Percentiles rank a stretch among this genome's conserved stretches.
Conservation (phyloP, 2,113 vertebrate genomes). For the Labrus mixtus region DNA sequence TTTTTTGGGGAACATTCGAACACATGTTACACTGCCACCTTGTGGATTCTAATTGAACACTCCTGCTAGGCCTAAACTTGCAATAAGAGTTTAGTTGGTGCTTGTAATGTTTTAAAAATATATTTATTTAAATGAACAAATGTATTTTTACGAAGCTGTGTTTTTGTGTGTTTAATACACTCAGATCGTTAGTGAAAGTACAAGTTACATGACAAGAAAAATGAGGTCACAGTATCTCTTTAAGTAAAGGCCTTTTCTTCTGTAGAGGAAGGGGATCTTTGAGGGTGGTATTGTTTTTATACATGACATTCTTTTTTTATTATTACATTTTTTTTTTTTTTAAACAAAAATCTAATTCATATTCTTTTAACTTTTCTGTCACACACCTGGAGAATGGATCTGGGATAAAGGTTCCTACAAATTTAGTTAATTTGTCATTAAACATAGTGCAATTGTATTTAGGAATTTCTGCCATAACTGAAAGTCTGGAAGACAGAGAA, state of each 20-base stretch:
- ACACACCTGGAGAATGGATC: too few species aligned
- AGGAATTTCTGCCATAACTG: neutral
- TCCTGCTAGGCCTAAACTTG: neutral
- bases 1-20: constrained; percentile 15
- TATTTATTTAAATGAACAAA: neutral
- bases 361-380: too few species aligned
- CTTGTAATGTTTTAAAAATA: neutral
- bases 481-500: neutral
- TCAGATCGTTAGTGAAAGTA: neutral
- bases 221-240: too few species aligned
- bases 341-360: too few species aligned
- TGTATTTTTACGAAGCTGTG: neutral
- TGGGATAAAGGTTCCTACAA: too few species aligned
- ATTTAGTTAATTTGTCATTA: too few species aligned
- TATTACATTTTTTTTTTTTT: too few species aligned
- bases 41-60: constrained; percentile 57
- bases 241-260: too few species aligned
- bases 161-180: neutral
- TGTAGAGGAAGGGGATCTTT: too few species aligned
- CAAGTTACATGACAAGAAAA: too few species aligned
- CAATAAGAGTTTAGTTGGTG: neutral
- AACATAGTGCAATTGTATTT: neutral
- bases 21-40: constrained; percentile 70
- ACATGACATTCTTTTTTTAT: too few species aligned
- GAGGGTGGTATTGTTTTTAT: too few species aligned